phyloP scores from a whole-genome alignment of 2,113 vertebrate species.

The Pongo pygmaeus region DNA sequence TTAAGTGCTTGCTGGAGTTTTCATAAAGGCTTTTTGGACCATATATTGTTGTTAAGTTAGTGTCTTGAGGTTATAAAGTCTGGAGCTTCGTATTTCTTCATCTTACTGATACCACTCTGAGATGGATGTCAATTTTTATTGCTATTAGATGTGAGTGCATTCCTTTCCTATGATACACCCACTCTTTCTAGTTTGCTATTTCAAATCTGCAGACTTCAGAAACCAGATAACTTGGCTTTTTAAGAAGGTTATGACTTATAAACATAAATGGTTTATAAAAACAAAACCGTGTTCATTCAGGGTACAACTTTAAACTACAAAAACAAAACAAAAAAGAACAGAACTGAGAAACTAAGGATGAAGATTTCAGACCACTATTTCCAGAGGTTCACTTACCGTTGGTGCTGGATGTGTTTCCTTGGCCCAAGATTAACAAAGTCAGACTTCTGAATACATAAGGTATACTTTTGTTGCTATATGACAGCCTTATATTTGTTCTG shows the following conservation, averaged over 20 bases:
- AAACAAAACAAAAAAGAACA: neutral
- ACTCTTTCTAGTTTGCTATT: neutral
- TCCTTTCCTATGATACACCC: neutral
- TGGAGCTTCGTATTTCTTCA: neutral
- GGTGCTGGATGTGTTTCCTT: neutral
- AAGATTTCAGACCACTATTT: neutral
- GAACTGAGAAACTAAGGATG: neutral
- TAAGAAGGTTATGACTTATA: neutral
- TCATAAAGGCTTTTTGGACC: neutral
- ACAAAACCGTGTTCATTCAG: neutral
- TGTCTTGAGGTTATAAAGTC: neutral
- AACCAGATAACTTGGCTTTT: slow-evolving; percentile 12
- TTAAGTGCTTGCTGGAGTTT: neutral
- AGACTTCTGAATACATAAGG: neutral
- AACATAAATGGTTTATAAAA: neutral
- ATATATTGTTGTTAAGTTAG: neutral
- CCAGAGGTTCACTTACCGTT: neutral
- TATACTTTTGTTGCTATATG: neutral
- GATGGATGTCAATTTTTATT: neutral
- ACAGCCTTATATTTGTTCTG: neutral
- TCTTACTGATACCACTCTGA: neutral
- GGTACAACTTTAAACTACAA: too few relatives aligned
- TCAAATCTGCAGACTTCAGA: neutral
- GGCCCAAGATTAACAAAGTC: neutral
- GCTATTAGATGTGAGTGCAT: neutral